Evolutionary conservation across 2,888 invertebrate species (phyloP).

Genomic region (Deilephila porcellus): DNA sequence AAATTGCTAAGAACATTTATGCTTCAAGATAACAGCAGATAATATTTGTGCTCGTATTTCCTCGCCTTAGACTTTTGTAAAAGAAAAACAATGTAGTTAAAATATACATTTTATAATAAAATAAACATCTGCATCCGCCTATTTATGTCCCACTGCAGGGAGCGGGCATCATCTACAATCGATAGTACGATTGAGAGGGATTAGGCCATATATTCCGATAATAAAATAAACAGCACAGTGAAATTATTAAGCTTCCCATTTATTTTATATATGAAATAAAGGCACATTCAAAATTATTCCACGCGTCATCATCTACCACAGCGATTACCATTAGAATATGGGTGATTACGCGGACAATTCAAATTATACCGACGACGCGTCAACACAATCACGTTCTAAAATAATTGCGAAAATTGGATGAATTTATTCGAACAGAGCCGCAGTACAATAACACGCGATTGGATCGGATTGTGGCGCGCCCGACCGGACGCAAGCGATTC

Average conservation of each 20-base stretch:
- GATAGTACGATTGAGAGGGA: too few species aligned
- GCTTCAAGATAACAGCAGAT: too few species aligned
- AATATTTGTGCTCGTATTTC: too few species aligned
- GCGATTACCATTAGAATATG: background rate
- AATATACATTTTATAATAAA: too few species aligned
- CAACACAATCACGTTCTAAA: slow-evolving; percentile 14
- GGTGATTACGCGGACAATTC: slow-evolving; percentile 23
- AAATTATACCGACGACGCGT: slow-evolving; percentile 15
- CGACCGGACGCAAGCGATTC: slow-evolving; percentile 7
- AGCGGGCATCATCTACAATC: too few species aligned
- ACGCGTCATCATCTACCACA: background rate
- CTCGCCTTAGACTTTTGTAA: too few species aligned
- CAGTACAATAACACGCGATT: slow-evolving; percentile 15
- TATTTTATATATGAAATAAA: background rate
- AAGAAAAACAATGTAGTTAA: too few species aligned
- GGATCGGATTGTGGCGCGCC: slow-evolving; percentile 25
- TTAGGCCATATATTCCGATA: too few species aligned
- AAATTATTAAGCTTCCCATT: background rate
- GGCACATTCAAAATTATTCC: background rate
- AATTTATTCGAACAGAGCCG: slow-evolving; percentile 9
- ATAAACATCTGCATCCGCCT: too few species aligned
- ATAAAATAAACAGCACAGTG: too few species aligned
- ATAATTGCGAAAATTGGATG: slow-evolving; percentile 25
- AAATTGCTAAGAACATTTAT: too few species aligned
- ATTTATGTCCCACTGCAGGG: too few species aligned